Conservation (phyloP, 1,140 invertebrate species). For the Panagrolaimus sp. region DNA sequence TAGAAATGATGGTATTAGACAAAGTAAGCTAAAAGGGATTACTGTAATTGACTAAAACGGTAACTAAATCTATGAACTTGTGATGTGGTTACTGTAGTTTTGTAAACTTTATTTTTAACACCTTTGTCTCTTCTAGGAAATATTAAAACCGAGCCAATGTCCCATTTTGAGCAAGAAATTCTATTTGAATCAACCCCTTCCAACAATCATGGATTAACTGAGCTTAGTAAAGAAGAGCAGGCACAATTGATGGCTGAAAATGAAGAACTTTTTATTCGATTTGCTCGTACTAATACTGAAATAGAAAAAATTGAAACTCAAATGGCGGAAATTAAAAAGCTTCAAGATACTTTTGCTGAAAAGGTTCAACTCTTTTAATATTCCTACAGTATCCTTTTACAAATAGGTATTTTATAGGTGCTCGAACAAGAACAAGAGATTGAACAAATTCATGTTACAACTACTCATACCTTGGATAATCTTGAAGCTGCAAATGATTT, state of each 20-base stretch:
- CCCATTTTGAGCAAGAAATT: neutral
- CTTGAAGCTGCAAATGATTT: constrained; percentile 92
- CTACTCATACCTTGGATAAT: constrained; percentile 85
- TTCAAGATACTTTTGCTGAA: constrained; percentile 94
- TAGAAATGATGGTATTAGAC: neutral
- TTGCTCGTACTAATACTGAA: constrained; percentile 46
- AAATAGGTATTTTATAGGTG: constrained; percentile 31
- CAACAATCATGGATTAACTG: neutral
- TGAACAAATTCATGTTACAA: constrained; percentile 77
- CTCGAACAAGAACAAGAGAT: constrained; percentile 75
- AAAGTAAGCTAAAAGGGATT: neutral
- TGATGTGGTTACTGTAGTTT: too few species aligned
- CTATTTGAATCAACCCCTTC: neutral
- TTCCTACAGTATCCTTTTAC: neutral
- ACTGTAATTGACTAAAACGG: too few species aligned
- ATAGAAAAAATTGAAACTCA: constrained; percentile 69
- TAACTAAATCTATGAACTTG: too few species aligned
- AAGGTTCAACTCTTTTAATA: constrained; percentile 76
- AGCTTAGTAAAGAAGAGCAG: constrained; percentile 31
- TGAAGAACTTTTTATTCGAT: constrained; percentile 39
- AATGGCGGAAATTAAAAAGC: constrained; percentile 85
- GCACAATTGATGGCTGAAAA: constrained; percentile 46
- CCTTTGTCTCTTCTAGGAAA: neutral
- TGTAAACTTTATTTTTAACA: neutral
- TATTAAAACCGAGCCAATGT: neutral